These are phyloP conservation scores for Arvicanthis niloticus DNA, from an alignment of 2,113 vertebrate genomes.

Conservation along the genomic window DNA sequence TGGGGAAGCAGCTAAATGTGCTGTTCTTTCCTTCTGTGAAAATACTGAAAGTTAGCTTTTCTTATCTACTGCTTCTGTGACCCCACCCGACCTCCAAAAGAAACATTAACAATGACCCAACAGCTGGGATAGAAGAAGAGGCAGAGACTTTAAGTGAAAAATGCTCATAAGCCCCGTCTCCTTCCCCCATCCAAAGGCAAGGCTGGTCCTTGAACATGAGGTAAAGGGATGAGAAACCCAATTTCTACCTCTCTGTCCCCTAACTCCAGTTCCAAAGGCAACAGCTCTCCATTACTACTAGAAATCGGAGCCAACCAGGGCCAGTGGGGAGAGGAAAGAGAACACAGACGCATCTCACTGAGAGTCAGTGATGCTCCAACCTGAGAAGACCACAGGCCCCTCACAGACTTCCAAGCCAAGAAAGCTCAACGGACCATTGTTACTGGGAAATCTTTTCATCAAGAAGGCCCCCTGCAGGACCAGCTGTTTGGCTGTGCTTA, in stretches of 20 bases:
- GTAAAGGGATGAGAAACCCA: not conserved
- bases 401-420: not conserved
- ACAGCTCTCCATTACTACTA: not conserved
- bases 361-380: not conserved
- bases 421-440: not conserved
- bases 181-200: too few relatives aligned
- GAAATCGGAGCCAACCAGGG: not conserved
- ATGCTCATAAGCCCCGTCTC: not conserved
- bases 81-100: not conserved
- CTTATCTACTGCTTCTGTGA: not conserved
- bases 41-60: not conserved
- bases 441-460: conserved; percentile 51
- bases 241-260: not conserved
- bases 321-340: not conserved
- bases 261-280: not conserved
- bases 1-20: not conserved
- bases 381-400: not conserved
- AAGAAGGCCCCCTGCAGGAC: not conserved
- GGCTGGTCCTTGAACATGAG: not conserved
- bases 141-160: not conserved
- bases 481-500: conserved; percentile 72
- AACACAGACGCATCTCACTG: not conserved
- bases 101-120: not conserved
- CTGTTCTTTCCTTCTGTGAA: not conserved
- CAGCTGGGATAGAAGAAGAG: not conserved